phyloP scores from a whole-genome alignment of 2,888 invertebrate species.

The Euzetes globulus region DNA sequence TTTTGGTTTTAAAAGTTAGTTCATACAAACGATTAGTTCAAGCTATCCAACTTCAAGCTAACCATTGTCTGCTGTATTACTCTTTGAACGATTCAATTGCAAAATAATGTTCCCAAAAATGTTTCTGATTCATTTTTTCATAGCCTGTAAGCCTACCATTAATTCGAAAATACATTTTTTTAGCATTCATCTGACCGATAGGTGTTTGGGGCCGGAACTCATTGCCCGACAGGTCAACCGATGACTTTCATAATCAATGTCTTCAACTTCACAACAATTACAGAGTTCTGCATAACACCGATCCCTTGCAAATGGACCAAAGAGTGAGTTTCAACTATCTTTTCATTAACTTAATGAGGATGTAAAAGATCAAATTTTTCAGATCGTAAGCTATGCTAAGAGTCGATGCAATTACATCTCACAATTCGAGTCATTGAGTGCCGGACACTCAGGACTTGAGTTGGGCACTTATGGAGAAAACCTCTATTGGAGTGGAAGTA shows the following conservation, averaged over 20 bases:
- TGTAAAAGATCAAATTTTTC: too few species aligned
- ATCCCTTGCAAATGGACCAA: neutral
- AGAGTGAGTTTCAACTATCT: neutral
- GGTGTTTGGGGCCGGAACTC: neutral
- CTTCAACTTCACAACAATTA: neutral
- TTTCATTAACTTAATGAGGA: neutral
- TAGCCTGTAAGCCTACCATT: neutral
- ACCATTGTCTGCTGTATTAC: too few species aligned
- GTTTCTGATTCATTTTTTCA: neutral
- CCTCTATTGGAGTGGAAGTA: slow-evolving; percentile 3
- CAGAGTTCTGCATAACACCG: neutral
- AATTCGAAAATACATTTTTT: neutral
- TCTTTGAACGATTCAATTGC: too few species aligned
- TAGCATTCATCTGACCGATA: neutral
- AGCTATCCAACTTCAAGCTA: too few species aligned
- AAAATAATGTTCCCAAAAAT: too few species aligned
- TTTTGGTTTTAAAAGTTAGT: too few species aligned
- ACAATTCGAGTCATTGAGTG: neutral
- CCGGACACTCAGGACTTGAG: neutral
- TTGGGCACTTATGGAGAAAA: neutral
- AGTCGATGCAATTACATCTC: slow-evolving; percentile 2
- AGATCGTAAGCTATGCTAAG: neutral
- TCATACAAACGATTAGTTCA: too few species aligned
- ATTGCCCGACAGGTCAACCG: neutral
- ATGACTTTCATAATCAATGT: neutral